Conservation (phyloP, 1,140 invertebrate genomes). For the Drosophila tani region DNA sequence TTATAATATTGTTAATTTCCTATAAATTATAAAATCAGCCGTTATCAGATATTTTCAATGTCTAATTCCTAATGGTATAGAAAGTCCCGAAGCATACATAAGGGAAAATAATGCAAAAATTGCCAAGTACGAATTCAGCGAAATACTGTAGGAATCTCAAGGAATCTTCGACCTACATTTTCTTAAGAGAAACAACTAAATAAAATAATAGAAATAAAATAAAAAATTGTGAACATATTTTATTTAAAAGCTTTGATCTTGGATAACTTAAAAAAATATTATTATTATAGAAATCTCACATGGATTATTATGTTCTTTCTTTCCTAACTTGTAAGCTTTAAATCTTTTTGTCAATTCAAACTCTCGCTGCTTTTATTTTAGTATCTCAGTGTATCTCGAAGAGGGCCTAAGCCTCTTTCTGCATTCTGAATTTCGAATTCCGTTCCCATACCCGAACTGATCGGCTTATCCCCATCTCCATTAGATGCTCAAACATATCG, state of each 20-base stretch:
- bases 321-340: not conserved
- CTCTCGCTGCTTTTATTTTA: not conserved
- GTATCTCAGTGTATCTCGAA: slow-evolving; percentile 1
- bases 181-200: too few relatives aligned
- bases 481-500: slow-evolving; percentile 42
- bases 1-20: too few relatives aligned
- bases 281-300: not conserved
- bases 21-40: not conserved
- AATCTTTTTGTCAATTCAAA: not conserved
- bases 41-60: too few relatives aligned
- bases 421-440: slow-evolving; percentile 20
- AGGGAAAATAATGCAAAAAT: too few relatives aligned
- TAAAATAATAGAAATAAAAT: too few relatives aligned
- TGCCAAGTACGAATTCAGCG: too few relatives aligned
- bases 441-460: slow-evolving; percentile 24
- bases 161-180: too few relatives aligned
- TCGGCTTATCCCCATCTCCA: slow-evolving; percentile 41
- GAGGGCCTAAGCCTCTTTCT: slow-evolving; percentile 11
- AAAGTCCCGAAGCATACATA: too few relatives aligned
- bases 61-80: too few relatives aligned
- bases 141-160: too few relatives aligned
- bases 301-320: too few relatives aligned
- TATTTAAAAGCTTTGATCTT: not conserved
- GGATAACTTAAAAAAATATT: not conserved
- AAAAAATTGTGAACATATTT: too few relatives aligned